A percentile compares a stretch with the other conserved stretches of the same genome.
Evolutionary conservation across 2,797 vertebrate genomes (phyloP).

Genomic region (Pangasius sanitwongsei): DNA sequence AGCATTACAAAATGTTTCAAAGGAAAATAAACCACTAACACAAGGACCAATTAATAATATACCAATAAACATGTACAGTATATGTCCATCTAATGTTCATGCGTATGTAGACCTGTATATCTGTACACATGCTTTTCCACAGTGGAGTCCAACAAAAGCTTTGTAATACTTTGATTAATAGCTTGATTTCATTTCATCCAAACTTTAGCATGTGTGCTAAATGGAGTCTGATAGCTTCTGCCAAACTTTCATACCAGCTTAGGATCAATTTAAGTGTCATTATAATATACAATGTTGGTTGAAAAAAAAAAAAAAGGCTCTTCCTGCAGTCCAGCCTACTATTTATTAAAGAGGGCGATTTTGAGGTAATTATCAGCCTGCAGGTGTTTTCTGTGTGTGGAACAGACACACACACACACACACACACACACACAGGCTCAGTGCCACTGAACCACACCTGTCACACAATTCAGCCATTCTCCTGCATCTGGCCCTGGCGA

Average conservation of each 20-base stretch:
- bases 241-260: not conserved
- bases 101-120: not conserved
- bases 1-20: not conserved
- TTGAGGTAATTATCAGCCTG: constrained; percentile 37
- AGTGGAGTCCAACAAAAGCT: not conserved
- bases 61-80: not conserved
- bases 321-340: not conserved
- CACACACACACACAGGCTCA: constrained; percentile 36
- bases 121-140: not conserved
- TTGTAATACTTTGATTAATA: not conserved
- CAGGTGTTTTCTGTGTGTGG: constrained; percentile 63
- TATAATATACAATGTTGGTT: not conserved
- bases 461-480: constrained; percentile 49
- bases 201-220: not conserved
- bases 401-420: constrained; percentile 8
- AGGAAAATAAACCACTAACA: not conserved
- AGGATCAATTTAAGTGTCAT: not conserved
- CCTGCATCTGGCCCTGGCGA: constrained; percentile 22
- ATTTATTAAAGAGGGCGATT: not conserved
- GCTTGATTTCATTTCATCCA: not conserved
- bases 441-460: constrained; percentile 64
- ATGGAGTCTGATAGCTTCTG: not conserved
- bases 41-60: not conserved
- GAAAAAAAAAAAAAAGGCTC: not conserved
- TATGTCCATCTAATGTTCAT: not conserved